Conservation (phyloP, 2,888 invertebrate species). For the Argyresthia albistria region DNA sequence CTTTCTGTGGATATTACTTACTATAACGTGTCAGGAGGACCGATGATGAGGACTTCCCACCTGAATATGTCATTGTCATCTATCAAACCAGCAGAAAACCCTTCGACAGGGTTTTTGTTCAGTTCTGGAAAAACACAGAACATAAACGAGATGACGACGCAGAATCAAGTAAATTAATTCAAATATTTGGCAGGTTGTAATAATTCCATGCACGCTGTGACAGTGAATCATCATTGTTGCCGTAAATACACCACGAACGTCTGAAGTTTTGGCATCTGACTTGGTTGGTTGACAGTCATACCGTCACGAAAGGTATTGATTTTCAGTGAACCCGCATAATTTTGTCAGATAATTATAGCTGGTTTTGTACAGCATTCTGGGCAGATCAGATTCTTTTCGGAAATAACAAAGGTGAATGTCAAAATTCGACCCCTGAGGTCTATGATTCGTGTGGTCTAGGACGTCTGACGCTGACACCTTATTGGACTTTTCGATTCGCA, state of each 20-base stretch:
- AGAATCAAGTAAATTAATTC: neutral
- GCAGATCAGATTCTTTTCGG: constrained; percentile 7
- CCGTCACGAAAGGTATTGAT: constrained; percentile 48
- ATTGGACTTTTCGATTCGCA: constrained; percentile 31
- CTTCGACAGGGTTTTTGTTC: constrained; percentile 99
- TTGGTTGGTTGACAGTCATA: constrained; percentile 36
- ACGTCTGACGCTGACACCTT: constrained; percentile 40
- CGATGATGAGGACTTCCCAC: constrained; percentile 99
- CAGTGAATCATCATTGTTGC: constrained; percentile 29
- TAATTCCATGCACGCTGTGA: no score
- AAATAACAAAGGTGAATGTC: constrained; percentile 19
- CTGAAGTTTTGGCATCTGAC: constrained; percentile 29
- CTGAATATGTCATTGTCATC: constrained; percentile 99
- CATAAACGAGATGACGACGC: constrained; percentile 4
- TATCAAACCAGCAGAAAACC: constrained; percentile 99
- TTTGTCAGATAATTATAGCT: neutral
- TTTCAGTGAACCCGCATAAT: constrained; percentile 20
- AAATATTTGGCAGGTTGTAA: constrained; percentile 8
- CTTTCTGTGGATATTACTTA: constrained; percentile 71
- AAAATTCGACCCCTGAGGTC: constrained; percentile 68
- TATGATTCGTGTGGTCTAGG: constrained; percentile 52
- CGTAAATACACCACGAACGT: constrained; percentile 34
- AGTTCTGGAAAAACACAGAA: constrained; percentile 81
- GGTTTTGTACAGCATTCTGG: neutral
- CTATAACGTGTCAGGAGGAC: constrained; percentile 99